Percentiles rank a stretch among this genome's conserved stretches.
These are phyloP conservation scores for Gymnocypris eckloni DNA, from an alignment of 2,797 vertebrate genomes.

Conservation along the genomic window DNA sequence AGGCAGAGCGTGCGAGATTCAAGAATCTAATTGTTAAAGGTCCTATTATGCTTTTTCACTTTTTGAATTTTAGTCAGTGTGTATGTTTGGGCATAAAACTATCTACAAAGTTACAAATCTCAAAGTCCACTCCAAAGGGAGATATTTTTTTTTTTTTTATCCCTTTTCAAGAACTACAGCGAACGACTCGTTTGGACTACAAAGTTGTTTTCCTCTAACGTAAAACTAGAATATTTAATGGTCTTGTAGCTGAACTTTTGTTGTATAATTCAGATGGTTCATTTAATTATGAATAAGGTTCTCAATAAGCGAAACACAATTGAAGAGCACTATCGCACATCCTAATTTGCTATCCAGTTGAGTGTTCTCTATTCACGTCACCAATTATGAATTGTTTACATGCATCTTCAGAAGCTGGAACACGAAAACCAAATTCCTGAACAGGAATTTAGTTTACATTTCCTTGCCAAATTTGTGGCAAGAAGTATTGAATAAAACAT, in stretches of 20 bases:
- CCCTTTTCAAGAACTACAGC: too few relatives aligned
- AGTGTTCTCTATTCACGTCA: conserved; percentile 65
- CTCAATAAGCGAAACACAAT: conserved; percentile 80
- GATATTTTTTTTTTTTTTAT: too few relatives aligned
- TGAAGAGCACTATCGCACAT: conserved; percentile 73
- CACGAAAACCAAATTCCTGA: too few relatives aligned
- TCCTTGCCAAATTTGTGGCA: conserved; percentile 55
- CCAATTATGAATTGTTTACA: conserved; percentile 74
- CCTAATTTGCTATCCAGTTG: conserved; percentile 71
- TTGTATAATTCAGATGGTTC: conserved; percentile 75
- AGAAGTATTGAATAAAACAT: conserved; percentile 54
- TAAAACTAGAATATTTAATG: conserved; percentile 77
- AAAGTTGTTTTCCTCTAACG: too few relatives aligned
- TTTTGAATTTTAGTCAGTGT: too few relatives aligned
- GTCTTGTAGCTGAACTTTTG: conserved; percentile 71
- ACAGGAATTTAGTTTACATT: conserved; percentile 57
- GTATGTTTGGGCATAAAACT: too few relatives aligned
- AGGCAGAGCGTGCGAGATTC: too few relatives aligned
- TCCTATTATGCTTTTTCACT: too few relatives aligned
- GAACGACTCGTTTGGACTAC: too few relatives aligned
- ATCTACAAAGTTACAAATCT: too few relatives aligned
- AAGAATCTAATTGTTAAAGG: too few relatives aligned
- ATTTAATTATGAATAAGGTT: conserved; percentile 75
- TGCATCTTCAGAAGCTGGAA: conserved; percentile 62
- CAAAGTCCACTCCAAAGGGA: too few relatives aligned